Evolutionary conservation across 2,888 invertebrate species (phyloP).

Genomic region (Chrysolina haemoptera): DNA sequence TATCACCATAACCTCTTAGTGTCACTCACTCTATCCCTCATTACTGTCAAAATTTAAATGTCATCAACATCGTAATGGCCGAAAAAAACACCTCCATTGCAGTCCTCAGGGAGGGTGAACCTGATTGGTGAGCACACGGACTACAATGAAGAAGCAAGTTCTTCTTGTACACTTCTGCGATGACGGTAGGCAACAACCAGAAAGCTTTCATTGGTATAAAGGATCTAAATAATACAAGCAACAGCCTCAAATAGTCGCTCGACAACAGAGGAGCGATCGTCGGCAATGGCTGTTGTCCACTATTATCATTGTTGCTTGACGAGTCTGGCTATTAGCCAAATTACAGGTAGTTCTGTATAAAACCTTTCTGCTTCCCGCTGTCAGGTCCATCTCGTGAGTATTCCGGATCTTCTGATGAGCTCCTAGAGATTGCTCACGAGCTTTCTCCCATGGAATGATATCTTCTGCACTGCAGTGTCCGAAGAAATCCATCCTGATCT

Average conservation of each 20-base stretch:
- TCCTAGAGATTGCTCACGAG: too few species aligned
- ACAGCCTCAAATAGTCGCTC: conserved; percentile 89
- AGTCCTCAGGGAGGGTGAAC: conserved; percentile 84
- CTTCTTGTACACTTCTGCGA: conserved; percentile 72
- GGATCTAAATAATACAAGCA: conserved; percentile 65
- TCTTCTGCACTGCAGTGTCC: too few species aligned
- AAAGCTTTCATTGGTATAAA: conserved; percentile 34
- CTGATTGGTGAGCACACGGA: conserved; percentile 96
- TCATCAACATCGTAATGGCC: conserved; percentile 1
- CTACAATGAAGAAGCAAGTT: conserved; percentile 85
- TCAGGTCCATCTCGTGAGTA: too few species aligned
- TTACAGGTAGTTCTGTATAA: too few species aligned
- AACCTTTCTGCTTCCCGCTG: too few species aligned
- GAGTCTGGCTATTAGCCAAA: too few species aligned
- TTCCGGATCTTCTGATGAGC: too few species aligned
- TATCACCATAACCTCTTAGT: not conserved
- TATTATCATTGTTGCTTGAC: too few species aligned
- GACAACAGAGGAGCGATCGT: conserved; percentile 80
- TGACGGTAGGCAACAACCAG: conserved; percentile 66
- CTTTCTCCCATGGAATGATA: too few species aligned
- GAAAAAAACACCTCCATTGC: conserved; percentile 7
- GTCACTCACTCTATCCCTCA: not conserved
- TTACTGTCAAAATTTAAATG: not conserved
- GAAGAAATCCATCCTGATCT: too few species aligned
- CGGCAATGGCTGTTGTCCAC: conserved; percentile 77